Evolutionary conservation across 2,113 vertebrate genomes (phyloP), one percentile per base, ranked within the genome.

Genomic region (Natator depressus): DNA sequence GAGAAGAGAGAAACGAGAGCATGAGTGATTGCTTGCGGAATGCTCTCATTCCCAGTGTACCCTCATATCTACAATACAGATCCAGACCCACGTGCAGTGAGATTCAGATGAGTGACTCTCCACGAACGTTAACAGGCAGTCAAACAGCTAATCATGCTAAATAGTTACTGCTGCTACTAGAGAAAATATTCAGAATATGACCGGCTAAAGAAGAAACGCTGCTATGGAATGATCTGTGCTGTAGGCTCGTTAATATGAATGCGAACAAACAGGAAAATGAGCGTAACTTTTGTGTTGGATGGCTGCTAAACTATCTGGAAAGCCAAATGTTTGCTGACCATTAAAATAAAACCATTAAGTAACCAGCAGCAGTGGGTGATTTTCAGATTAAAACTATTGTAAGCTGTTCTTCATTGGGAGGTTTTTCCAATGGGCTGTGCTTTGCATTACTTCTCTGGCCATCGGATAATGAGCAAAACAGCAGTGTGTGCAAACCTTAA

Each of bases 281-380:
- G 76, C 49, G 59, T 85, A 87, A 50, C 75, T 25, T 46, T 27
- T 88, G 83, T 94, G 92, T 94, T 93, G 83, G 93, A 91, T 35
- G 75, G 87, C 88, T 9, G 2, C 49, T 31, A 14, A 62, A 54
- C 97, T 96, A 95, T 94, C 92, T 97, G 42, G n/a, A 96, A 92
- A 91, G 84, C 59, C 75, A 96, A 90, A 89, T 97, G 93, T 94
- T 94, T 91, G 92, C 88, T 97, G 92, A 91, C 92, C 82, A 10
- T 95, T 93, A 87, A 91, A 82, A 82, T 35, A 85, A 84, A 69
- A 85, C n/a, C 50, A 81, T 88, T 92, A 92, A 59, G 90, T 87
- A 87, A 92, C 79, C 22, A 35, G 50, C 81, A 83, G 59, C 5
- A 50, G 14, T 78, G 46, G 91, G 85, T 90, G 84, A 82, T 85